Evolutionary conservation across 2,888 invertebrate genomes (phyloP).

Genomic region (Osmoderma eremita): DNA sequence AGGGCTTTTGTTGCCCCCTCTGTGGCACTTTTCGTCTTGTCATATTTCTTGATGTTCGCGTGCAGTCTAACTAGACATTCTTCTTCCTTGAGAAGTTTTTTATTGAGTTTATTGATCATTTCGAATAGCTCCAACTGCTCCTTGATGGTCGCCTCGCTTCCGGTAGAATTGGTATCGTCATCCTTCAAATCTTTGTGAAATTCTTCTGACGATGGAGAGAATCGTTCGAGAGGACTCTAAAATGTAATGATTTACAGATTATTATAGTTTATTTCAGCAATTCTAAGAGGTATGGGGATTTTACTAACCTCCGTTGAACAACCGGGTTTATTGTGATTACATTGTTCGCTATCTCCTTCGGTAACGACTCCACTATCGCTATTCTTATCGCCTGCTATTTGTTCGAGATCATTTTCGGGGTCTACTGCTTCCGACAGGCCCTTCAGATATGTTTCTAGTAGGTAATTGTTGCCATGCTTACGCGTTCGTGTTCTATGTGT

Average conservation of each 20-base stretch:
- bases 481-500: slow-evolving; percentile 78
- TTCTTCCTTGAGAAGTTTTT: slow-evolving; percentile 78
- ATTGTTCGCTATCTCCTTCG: slow-evolving; percentile 70
- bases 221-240: slow-evolving; percentile 59
- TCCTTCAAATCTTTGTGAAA: slow-evolving; percentile 58
- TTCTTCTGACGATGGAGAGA: slow-evolving; percentile 61
- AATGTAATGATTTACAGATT: no score
- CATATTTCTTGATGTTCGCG: slow-evolving; percentile 65
- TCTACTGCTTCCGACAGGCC: slow-evolving; percentile 66
- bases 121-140: slow-evolving; percentile 79
- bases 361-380: slow-evolving; percentile 77
- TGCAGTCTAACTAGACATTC: slow-evolving; percentile 75
- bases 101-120: slow-evolving; percentile 77
- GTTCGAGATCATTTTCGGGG: slow-evolving; percentile 56
- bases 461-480: slow-evolving; percentile 82
- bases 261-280: slow-evolving; percentile 10
- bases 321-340: slow-evolving; percentile 56
- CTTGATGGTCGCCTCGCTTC: slow-evolving; percentile 67
- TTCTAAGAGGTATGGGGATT: background rate
- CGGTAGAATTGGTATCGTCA: slow-evolving; percentile 62
- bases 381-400: slow-evolving; percentile 70
- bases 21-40: slow-evolving; percentile 54
- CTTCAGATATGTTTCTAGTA: slow-evolving; percentile 79
- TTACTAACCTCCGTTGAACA: slow-evolving; percentile 55
- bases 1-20: slow-evolving; percentile 58